A percentile compares a stretch with the other conserved stretches of the same genome.
phyloP scores from a whole-genome alignment of 2,797 vertebrate genomes.

The Taenioides sp. region DNA sequence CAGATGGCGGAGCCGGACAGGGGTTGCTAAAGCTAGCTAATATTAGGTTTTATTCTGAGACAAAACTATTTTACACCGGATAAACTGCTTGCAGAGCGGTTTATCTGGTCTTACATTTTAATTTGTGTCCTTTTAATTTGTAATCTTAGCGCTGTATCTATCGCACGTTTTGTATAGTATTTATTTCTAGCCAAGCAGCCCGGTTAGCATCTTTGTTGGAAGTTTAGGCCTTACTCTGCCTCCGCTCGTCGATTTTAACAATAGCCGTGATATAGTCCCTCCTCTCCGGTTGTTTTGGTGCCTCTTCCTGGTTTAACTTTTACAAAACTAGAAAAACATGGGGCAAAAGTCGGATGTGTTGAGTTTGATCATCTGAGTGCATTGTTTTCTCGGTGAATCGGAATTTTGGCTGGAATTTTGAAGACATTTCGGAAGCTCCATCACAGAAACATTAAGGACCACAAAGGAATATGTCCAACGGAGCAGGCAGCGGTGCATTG shows the following conservation, averaged over 20 bases:
- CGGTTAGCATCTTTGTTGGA: conserved; percentile 76
- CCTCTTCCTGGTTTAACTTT: conserved; percentile 11
- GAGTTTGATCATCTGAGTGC: conserved; percentile 52
- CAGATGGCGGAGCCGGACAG: conserved; percentile 71
- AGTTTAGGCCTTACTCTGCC: conserved; percentile 67
- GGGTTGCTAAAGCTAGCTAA: conserved; percentile 58
- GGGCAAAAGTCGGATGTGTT: conserved; percentile 22
- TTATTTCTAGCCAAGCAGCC: conserved; percentile 59
- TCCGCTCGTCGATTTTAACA: conserved; percentile 82
- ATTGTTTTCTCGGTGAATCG: conserved; percentile 55
- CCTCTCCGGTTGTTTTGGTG: conserved; percentile 11
- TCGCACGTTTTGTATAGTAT: conserved; percentile 61
- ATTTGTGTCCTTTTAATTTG: conserved; percentile 11
- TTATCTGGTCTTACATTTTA: conserved; percentile 22
- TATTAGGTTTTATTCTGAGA: conserved; percentile 74
- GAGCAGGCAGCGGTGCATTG: conserved; percentile 85
- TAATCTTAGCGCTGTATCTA: conserved; percentile 36
- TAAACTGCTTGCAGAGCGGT: conserved; percentile 24
- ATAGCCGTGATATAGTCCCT: conserved; percentile 68
- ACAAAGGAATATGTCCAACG: conserved; percentile 83
- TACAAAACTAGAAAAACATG: conserved; percentile 33
- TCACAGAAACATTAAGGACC: conserved; percentile 36
- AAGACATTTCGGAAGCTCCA: conserved; percentile 50
- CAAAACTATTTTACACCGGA: conserved; percentile 58
- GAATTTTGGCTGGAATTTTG: conserved; percentile 41